Evolutionary conservation across 2,888 invertebrate species (phyloP).

Genomic region (Xanthia icteritia): DNA sequence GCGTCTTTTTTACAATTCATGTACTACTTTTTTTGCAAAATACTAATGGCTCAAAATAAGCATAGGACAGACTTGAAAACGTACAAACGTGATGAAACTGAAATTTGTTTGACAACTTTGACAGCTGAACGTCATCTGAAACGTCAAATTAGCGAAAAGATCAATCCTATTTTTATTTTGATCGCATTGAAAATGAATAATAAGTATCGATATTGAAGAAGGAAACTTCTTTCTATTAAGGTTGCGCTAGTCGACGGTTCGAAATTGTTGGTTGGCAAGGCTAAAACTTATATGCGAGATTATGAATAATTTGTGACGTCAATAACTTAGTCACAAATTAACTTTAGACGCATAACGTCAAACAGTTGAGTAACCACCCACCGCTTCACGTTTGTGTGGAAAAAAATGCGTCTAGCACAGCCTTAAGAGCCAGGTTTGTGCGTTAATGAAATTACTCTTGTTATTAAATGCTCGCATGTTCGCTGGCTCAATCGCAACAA

Average conservation of each 20-base stretch:
- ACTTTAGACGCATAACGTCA: background rate
- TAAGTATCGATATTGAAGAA: background rate
- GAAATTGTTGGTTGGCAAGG: too few species aligned
- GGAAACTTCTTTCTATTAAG: background rate
- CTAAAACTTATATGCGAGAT: too few species aligned
- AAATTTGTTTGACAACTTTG: background rate
- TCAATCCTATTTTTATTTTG: background rate
- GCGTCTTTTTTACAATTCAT: background rate
- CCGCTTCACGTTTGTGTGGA: background rate
- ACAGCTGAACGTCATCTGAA: background rate
- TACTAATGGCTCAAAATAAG: background rate
- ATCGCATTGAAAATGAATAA: background rate
- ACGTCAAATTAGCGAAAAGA: background rate
- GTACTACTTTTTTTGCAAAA: background rate
- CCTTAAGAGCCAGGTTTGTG: background rate
- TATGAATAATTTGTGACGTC: background rate
- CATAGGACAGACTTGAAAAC: background rate
- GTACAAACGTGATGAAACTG: background rate
- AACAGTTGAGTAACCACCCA: background rate
- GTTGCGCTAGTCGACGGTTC: background rate
- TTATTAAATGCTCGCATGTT: slow-evolving; percentile 9
- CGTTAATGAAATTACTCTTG: background rate
- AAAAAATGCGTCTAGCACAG: background rate
- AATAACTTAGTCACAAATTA: background rate
- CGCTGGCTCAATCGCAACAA: background rate